Conservation (phyloP, 2,888 invertebrate species). For the Argynnis bischoffii region DNA sequence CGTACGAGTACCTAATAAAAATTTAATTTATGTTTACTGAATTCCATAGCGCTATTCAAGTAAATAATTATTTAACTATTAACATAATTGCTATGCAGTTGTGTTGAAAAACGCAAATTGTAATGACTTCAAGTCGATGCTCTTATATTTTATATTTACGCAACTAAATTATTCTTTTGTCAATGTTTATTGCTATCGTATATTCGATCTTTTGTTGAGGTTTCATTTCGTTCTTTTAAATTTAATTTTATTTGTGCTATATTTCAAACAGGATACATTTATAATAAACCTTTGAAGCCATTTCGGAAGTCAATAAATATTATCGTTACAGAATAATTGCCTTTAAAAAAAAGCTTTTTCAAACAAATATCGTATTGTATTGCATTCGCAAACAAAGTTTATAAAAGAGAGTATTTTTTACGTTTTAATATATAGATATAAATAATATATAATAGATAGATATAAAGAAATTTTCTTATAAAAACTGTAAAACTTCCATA, state of each 20-base stretch:
- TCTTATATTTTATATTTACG: conserved; percentile 49
- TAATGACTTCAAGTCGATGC: conserved; percentile 23
- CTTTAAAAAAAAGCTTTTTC: conserved; percentile 1
- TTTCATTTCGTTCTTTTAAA: conserved; percentile 1
- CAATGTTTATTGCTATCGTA: conserved; percentile 37
- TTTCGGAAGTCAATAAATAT: neutral
- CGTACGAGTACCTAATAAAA: too few species aligned
- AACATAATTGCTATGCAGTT: too few species aligned
- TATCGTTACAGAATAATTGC: neutral
- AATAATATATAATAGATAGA: neutral
- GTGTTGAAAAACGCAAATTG: conserved; percentile 2
- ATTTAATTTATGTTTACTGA: too few species aligned
- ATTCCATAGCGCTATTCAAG: too few species aligned
- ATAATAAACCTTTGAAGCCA: conserved; percentile 4
- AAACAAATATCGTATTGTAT: neutral
- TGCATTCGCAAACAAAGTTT: too few species aligned
- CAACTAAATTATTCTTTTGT: conserved; percentile 47
- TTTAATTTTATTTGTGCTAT: neutral
- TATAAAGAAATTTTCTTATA: neutral
- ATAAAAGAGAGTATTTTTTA: neutral
- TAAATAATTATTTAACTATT: too few species aligned
- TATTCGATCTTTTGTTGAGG: conserved; percentile 19
- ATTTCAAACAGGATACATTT: conserved; percentile 1
- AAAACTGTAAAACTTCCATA: neutral
- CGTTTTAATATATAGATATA: neutral